Base-by-base conservation (phyloP, 1,140 invertebrate species). In the Patella vulgata region DNA sequence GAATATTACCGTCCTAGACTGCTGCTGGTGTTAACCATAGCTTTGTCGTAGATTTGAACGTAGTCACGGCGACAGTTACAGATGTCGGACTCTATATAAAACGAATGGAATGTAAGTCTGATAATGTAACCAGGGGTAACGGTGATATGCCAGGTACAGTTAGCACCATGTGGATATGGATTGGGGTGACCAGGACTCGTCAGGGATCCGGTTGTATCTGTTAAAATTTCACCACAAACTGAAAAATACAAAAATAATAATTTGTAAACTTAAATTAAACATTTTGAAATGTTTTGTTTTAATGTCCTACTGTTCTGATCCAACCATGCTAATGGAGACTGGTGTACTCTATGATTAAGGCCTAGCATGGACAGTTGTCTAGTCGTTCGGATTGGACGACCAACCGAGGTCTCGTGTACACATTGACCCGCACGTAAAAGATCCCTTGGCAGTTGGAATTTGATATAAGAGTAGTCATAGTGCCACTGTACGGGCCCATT, bases 191-290 rank as follows among this genome's bases (percentile, higher is more conserved):
- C 84, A 1, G 92, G 92, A 5, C 90, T 89, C 2, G 74, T 78
- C 30, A 96, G 88, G 56, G 86, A 86, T 14, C 91, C 93, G 28
- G 87, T 79, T 3, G 55, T 21, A 27, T 72, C 66, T 0, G 91
- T 92, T 58, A 89, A 89, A 30, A 89, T 77, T 0, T 92, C 93
- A 12, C 94, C 94, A 84, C 95, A 98, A 21, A 91, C 93, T 33
- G 90, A 90, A 43, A 27, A 52, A 60, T 59, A 57, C 46, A 58
- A 66, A 33, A 56, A 40, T 40, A 39, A 58, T 52, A 57, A 8
- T 14, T 8, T 36, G 33, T 36, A 36, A n/a, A n/a, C n/a, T n/a
- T n/a, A n/a, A n/a, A n/a, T n/a, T n/a, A n/a, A n/a, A n/a, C n/a
- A n/a, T n/a, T n/a, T n/a, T n/a, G n/a, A n/a, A n/a, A n/a, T n/a